Conservation (phyloP, 2,113 vertebrate genomes). For the Ctenomys sociabilis region DNA sequence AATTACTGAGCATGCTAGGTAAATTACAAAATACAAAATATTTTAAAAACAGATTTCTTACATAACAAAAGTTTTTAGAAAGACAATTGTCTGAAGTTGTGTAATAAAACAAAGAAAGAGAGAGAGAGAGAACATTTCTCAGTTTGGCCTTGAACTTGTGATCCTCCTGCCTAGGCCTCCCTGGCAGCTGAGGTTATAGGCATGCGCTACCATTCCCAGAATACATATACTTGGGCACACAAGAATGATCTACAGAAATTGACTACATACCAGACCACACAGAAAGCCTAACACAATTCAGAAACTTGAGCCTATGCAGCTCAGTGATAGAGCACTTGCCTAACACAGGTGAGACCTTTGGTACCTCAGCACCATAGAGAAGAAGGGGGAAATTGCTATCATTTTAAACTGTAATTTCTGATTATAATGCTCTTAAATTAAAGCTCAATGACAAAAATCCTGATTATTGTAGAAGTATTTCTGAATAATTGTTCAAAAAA, state of each 20-base stretch:
- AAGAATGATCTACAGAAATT: slow-evolving; percentile 13
- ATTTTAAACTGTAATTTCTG: not conserved
- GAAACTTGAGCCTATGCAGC: not conserved
- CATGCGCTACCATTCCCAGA: not conserved
- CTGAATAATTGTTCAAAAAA: slow-evolving; percentile 13
- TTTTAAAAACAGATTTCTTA: not conserved
- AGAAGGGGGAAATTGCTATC: not conserved
- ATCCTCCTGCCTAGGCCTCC: not conserved
- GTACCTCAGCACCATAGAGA: not conserved
- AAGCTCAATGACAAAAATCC: not conserved
- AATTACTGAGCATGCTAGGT: not conserved
- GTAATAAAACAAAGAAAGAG: not conserved
- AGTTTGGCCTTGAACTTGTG: not conserved
- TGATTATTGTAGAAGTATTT: not conserved
- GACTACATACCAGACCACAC: not conserved
- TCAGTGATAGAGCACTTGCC: too few species aligned
- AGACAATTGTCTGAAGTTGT: not conserved
- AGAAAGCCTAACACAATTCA: not conserved
- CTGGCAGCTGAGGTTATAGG: not conserved
- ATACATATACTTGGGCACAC: not conserved
- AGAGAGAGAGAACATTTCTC: not conserved
- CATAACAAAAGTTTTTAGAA: slow-evolving; percentile 14
- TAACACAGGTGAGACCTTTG: not conserved
- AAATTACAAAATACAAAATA: slow-evolving; percentile 29
- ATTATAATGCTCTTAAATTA: not conserved